Base-by-base conservation (phyloP, 2,888 invertebrate genomes). In the Nomada hirtipes region DNA sequence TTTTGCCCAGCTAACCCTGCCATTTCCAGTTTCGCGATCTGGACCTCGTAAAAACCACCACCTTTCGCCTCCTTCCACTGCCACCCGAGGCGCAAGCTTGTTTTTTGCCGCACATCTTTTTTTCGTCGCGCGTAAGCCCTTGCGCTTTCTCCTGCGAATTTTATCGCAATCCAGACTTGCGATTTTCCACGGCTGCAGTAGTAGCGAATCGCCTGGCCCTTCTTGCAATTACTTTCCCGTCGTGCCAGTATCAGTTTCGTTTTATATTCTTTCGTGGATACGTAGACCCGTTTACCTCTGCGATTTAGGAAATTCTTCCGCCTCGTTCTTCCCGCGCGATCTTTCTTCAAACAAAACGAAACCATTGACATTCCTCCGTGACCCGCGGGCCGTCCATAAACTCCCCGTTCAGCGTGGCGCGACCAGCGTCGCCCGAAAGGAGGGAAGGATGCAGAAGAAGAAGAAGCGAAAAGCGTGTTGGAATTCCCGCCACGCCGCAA, bases 1-100 rank as follows among this genome's bases (percentile, higher is more conserved):
- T 77, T 71, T 77, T 79, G 65, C 61, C 47, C 44, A 57, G 2
- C 36, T 23, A 57, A 59, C 18, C 64, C 57, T 57, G 23, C 20
- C 50, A 26, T 44, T 69, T 79, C 63, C 57, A 55, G 68, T 59
- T 57, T 59, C 47, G 57, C 69, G 59, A 59, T 26, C 26, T 29
- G 59, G 11, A n/a, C 52, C 74, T n/a, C 18, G 59, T 29, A 60
- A 60, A 74, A 61, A n/a, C 13, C 9, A 23, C 26, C 53, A 55
- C 11, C 26, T 4, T n/a, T 7, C 23, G 9, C 10, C 26, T 9
- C 26, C 42, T 47, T 18, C 11, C 26, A 18, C 9, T 44, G 15
- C 23, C 42, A n/a, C 7, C 20, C 23, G 57, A 20, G 20, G 20
- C 13, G 26, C 57, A 2, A 23, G 20, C 3, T 57, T 26, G 20